Evolutionary conservation across 2,888 invertebrate species (phyloP), one percentile per base, ranked within the genome.

Genomic region (Idaea dimidiata): DNA sequence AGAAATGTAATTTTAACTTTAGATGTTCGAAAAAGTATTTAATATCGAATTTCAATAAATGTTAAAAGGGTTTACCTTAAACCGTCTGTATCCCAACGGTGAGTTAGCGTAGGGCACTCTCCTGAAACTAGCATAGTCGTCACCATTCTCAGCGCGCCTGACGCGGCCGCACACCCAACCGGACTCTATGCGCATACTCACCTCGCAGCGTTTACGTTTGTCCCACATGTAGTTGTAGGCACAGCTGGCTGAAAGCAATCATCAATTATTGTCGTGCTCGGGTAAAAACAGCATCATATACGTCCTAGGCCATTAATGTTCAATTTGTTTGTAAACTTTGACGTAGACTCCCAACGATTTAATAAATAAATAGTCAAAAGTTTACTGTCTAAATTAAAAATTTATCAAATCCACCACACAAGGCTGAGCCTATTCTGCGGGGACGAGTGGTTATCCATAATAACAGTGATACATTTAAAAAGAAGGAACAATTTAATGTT

Each of bases 31-130:
- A 14, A 0, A 14, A 43, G 43, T 43, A 10, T 43, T 8, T 14
- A 43, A 10, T 43, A 43, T 14, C 3, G 43, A 8, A 43, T 14
- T 14, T 8, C 14, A 43, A 43, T 10, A 14, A 43, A 2, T 14
- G 14, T 24, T 53, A 17, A n/a, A 10, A 1, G 7, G 14, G 54
- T 24, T 17, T 4, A 43, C 43, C 43, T 43, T 43, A 43, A 43
- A 43, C 43, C 43, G 43, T 10, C 10, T 1, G 8, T 7, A 10
- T 2, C 43, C 43, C 43, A 43, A 43, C 43, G 77, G 76, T 54
- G 73, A 75, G 33, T 59, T 64, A 5, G 68, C 77, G 59, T 76
- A 77, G 1, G 77, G 76, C 6, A 76, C 64, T 7, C 77, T 77
- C 17, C 66, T 63, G 60, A 75, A 77, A 64, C 75, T 74, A 10